Evolutionary conservation across 2,113 vertebrate genomes (phyloP).

Genomic region (Pitta sordida): DNA sequence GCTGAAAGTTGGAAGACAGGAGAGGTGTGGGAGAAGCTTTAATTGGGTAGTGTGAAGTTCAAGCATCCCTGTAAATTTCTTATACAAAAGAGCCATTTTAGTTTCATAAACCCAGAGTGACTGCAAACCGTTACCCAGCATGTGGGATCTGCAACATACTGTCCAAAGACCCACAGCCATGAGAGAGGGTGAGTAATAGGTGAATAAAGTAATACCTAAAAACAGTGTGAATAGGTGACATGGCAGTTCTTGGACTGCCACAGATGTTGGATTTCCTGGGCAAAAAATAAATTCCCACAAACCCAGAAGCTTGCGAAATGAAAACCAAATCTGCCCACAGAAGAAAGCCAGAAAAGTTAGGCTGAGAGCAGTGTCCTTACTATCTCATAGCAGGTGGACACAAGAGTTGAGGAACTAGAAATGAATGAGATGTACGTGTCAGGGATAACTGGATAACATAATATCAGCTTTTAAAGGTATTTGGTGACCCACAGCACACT

Average conservation of each 20-base stretch:
- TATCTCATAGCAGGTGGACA: neutral
- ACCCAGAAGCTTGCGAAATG: neutral
- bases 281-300: neutral
- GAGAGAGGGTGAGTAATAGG: neutral
- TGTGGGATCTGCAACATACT: neutral
- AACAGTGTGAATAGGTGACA: neutral
- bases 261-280: neutral
- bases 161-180: neutral
- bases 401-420: neutral
- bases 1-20: neutral
- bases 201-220: neutral
- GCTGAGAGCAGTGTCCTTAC: neutral
- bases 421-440: neutral
- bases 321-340: neutral
- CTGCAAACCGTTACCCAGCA: neutral
- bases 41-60: neutral
- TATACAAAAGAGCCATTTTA: neutral
- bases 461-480: neutral
- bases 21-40: neutral
- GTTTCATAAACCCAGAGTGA: neutral
- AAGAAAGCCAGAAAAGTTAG: neutral
- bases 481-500: neutral
- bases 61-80: neutral
- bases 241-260: neutral
- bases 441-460: neutral